Evolutionary conservation across 23 tunicate genomes (phyloP), one percentile per base, ranked within the genome.

Genomic region (Halocynthia aurantium): DNA sequence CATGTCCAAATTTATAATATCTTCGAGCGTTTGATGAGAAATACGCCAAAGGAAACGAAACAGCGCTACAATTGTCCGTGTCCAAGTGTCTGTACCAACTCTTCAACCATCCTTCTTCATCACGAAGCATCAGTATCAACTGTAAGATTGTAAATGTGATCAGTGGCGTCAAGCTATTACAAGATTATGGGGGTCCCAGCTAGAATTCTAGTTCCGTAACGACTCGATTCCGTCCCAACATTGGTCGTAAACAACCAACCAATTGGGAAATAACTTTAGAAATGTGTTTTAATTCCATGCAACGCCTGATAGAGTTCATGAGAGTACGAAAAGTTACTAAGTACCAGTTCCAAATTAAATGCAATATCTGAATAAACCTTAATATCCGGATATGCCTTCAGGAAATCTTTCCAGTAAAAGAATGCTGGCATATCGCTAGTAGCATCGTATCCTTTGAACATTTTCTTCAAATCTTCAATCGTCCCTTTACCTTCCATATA

Each of bases 61-160:
- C 55, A n/a, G 13, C 9, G 56, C 78, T 64, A 2, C 65, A 54
- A 53, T 74, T 74, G 9, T 64, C 64, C 0, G 10, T 50, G 62
- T 74, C 22, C 78, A 62, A 74, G 55, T 74, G 78, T 10, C 57
- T 53, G 10, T 74, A 5, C 78, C 78, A 74, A 53, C 78, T 74
- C 5, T 52, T 54, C 62, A 74, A n/a, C 78, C 78, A 74, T 8
- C 56, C 62, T 8, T 74, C 78, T 74, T 74, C 78, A 15, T 74
- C 78, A 19, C 78, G 69, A 21, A 53, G 56, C 78, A 74, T 74
- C 22, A 74, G 19, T 53, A 74, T 74, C 11, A 74, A 64, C 78
- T 74, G 69, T 54, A 5, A 74, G 44, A 31, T 31, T 31, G 44
- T 0, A 31, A 31, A 31, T 31, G 44, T 31, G 44, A 31, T 31